Evolutionary conservation across 2,113 vertebrate species (phyloP), one percentile per base, ranked within the genome.

Genomic region (Ibidorhyncha struthersii): DNA sequence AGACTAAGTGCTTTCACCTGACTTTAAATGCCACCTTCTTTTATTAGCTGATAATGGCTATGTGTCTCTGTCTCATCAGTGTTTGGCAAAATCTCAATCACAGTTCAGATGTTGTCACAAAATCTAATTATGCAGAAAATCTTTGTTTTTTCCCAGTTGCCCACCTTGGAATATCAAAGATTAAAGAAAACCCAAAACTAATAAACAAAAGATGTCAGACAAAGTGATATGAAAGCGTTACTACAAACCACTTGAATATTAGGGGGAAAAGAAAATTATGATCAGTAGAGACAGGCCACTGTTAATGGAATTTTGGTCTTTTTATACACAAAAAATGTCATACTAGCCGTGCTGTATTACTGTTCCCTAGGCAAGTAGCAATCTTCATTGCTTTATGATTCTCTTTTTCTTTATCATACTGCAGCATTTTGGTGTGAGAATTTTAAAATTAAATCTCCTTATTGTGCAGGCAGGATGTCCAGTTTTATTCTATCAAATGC

Each of bases 401-500:
- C 93, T 67, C 59, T 81, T 84, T 97, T 95, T 97, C 95, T 96
- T 97, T 97, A 96, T 98, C 93, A 97, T 96, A 96, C 95, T 86
- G 95, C 95, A 96, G 94, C 96, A 97, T 97, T 98, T 97, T 97
- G 89, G 96, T 96, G 95, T 95, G 91, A 96, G 98, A 98, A 98
- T 98, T 97, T 97, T 97, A 96, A 98, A 98, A 98, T 98, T 97
- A 97, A 97, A 98, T 95, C 96, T 98, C 98, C 98, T 99, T 98
- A 98, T 98, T 98, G 98, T 98, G 97, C 97, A 97, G 96, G 97
- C 95, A 98, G 97, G 96, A 97, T 98, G 97, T 98, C 98, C 97
- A 96, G 96, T 98, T 98, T 97, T 97, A 97, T 98, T 98, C 98
- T 98, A 96, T 97, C 97, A 98, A 98, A 98, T 98, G 98, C 98